A percentile compares a stretch with the other conserved stretches of the same genome.
phyloP scores from a whole-genome alignment of 2,888 invertebrate species.

The Orthonychiurus folsomi region DNA sequence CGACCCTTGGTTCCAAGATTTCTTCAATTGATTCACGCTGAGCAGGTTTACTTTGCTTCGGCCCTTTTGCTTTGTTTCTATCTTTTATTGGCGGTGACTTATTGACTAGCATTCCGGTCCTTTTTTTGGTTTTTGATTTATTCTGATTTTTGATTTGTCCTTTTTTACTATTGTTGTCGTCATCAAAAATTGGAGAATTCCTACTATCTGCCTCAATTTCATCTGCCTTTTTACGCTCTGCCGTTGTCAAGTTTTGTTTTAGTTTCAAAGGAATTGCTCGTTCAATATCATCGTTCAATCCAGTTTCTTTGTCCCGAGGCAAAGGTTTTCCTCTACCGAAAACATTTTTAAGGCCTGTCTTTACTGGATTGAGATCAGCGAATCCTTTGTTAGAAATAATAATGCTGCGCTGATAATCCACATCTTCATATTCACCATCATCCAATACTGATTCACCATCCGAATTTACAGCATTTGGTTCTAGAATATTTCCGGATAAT shows the following conservation, averaged over 20 bases:
- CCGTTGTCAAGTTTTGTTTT: background rate
- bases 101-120: background rate
- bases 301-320: background rate
- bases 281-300: too few species aligned
- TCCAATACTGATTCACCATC: background rate
- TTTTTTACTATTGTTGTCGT: background rate
- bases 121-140: background rate
- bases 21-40: background rate
- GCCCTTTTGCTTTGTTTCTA: background rate
- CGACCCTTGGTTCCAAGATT: too few species aligned
- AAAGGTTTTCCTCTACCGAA: background rate
- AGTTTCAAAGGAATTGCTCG: background rate
- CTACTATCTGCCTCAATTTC: background rate
- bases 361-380: too few species aligned
- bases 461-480: background rate
- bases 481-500: background rate
- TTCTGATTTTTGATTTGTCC: background rate
- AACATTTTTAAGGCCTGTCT: background rate
- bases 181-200: background rate
- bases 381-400: background rate
- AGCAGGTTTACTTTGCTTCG: background rate
- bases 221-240: background rate
- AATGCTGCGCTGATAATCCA: background rate
- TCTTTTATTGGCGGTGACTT: too few species aligned
- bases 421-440: background rate